Evolutionary conservation across 2,113 vertebrate species (phyloP), one percentile per base, ranked within the genome.

Genomic region (Origma solitaria): DNA sequence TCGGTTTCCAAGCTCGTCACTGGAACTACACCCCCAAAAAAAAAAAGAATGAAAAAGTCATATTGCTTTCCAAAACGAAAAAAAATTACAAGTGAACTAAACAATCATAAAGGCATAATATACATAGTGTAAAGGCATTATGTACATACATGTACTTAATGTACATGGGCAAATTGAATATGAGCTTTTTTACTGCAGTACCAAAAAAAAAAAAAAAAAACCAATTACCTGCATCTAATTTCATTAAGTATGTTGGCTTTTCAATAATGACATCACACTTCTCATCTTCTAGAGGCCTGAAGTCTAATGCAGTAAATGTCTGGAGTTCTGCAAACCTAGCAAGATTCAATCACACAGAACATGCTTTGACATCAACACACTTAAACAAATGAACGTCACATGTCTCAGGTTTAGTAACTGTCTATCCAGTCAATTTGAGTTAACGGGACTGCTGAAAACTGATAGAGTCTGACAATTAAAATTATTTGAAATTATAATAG

Each of bases 261-360:
- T 99, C 98, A 49, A 99, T 94, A 45, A 99, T 86, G 33, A 99
- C 4, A 13, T 99, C 99, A 98, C 99, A 99, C n/a, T 98, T 96
- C 14, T 92, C 97, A 65, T 98, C 98, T 37, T 98, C 98, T 35
- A 98, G 53, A 22, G 99, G 98, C 82, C 98, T 97, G 97, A 98
- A 99, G 78, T 97, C 94, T 56, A 99, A 97, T 40, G 98, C 97
- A 49, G 98, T 98, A 92, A 98, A 99, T 2, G 97, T 98, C 82
- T 99, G 98, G 78, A 99, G 98, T 79, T 99, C 99, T 76, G 99
- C 99, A 98, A 98, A 99, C 99, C 99, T 99, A 84, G 37, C 96
- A 97, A 90, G 60, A 78, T 53, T 53, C 51, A 93, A 93, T 60
- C 76, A 66, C 47, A 91, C 15, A 78, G 56, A 72, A 94, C 30